Conservation (phyloP, 1,140 invertebrate species). For the Himalopsyche phryganea region DNA sequence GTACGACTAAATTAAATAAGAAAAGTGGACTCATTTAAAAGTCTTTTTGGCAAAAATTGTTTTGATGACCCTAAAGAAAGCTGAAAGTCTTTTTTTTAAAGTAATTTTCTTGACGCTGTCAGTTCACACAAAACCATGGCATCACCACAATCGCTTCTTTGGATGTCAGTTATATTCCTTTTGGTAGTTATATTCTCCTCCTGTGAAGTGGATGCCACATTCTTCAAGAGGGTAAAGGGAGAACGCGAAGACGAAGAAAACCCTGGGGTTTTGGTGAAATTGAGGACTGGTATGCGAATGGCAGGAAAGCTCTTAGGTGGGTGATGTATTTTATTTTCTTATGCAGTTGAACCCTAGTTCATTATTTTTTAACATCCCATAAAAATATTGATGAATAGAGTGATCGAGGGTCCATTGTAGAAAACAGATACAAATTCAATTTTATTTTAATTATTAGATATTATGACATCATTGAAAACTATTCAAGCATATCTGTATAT, state of each 20-base stretch:
- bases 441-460: background rate
- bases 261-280: slow-evolving; percentile 55
- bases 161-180: slow-evolving; percentile 32
- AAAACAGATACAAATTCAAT: background rate
- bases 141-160: slow-evolving; percentile 40
- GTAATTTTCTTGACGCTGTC: background rate
- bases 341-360: no score
- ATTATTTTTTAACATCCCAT: no score
- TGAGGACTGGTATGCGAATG: slow-evolving; percentile 60
- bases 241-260: slow-evolving; percentile 30
- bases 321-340: background rate
- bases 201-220: slow-evolving; percentile 34
- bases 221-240: background rate
- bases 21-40: no score
- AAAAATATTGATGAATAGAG: background rate
- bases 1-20: no score
- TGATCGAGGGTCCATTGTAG: background rate
- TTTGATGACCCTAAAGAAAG: background rate
- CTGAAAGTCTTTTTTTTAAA: background rate
- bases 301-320: slow-evolving; percentile 60
- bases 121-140: slow-evolving; percentile 30
- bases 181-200: slow-evolving; percentile 29
- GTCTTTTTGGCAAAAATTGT: no score
- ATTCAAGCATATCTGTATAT: background rate
- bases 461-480: background rate